Evolutionary conservation across 2,113 vertebrate genomes (phyloP).

Genomic region (Chaetorhynchus papuensis): DNA sequence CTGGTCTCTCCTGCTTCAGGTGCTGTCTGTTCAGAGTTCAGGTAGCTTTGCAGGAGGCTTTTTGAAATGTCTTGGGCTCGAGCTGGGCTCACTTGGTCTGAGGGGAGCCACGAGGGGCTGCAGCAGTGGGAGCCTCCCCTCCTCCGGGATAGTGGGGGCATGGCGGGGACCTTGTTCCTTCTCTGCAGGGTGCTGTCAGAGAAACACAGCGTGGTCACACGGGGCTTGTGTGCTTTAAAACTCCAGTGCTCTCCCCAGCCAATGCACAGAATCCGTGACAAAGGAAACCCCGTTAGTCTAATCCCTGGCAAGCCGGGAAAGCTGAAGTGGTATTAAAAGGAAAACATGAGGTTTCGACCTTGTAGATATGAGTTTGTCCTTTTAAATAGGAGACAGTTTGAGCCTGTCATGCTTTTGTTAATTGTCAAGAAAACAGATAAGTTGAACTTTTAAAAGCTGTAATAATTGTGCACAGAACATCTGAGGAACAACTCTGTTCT

Average conservation of each 20-base stretch:
- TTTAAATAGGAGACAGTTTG: neutral
- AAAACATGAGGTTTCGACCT: neutral
- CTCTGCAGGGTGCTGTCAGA: conserved; percentile 69
- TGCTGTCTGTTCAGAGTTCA: conserved; percentile 66
- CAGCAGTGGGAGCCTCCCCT: conserved; percentile 72
- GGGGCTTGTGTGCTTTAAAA: neutral
- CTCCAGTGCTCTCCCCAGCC: neutral
- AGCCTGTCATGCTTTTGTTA: neutral
- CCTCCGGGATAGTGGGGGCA: conserved; percentile 70
- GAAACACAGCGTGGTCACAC: neutral
- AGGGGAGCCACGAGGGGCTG: conserved; percentile 83
- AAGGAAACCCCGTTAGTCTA: neutral
- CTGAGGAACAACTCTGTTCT: neutral
- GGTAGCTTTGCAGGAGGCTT: conserved; percentile 76
- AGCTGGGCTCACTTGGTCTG: conserved; percentile 75
- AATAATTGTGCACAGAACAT: neutral
- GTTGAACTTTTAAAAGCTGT: neutral
- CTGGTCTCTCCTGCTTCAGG: neutral
- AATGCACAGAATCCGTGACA: fast-evolving
- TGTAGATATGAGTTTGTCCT: neutral
- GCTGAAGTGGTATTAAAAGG: neutral
- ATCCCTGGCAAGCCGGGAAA: neutral
- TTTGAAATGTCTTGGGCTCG: conserved; percentile 79
- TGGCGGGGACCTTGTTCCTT: conserved; percentile 64
- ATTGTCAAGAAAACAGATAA: neutral